phyloP scores from a whole-genome alignment of 2,888 invertebrate species.

The Diaphora mendica region DNA sequence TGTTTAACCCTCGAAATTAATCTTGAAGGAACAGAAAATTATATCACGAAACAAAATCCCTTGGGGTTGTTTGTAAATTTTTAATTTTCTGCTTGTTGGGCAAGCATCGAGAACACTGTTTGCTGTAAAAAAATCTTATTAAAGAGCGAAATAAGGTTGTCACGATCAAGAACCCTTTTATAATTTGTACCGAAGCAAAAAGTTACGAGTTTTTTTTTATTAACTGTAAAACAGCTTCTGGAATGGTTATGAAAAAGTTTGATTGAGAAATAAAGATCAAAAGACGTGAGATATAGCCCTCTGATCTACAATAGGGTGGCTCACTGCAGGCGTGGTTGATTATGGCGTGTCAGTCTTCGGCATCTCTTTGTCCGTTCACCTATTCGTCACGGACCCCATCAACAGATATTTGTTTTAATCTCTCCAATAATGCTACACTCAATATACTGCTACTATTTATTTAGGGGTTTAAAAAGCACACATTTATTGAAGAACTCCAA shows the following conservation, averaged over 20 bases:
- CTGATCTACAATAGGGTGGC: slow-evolving; percentile 62
- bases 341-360: slow-evolving; percentile 66
- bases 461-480: not conserved
- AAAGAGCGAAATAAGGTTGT: slow-evolving; percentile 66
- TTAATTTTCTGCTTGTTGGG: slow-evolving; percentile 79
- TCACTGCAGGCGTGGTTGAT: slow-evolving; percentile 66
- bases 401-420: slow-evolving; percentile 65
- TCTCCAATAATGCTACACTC: slow-evolving; percentile 52
- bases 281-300: slow-evolving; percentile 58
- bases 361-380: slow-evolving; percentile 73
- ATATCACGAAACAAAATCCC: slow-evolving; percentile 65
- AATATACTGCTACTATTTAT: slow-evolving; percentile 11
- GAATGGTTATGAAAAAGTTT: slow-evolving; percentile 47
- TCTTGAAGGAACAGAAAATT: slow-evolving; percentile 62
- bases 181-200: slow-evolving; percentile 42
- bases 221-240: slow-evolving; percentile 9
- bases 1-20: slow-evolving; percentile 64
- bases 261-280: slow-evolving; percentile 59
- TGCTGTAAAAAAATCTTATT: slow-evolving; percentile 68
- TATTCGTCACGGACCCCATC: slow-evolving; percentile 63
- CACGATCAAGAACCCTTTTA: slow-evolving; percentile 56
- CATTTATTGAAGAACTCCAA: not conserved
- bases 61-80: slow-evolving; percentile 69
- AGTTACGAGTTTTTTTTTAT: slow-evolving; percentile 36
- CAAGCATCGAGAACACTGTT: slow-evolving; percentile 73